Evolutionary conservation across 2,888 invertebrate species (phyloP).

Genomic region (Drosophila putrida): DNA sequence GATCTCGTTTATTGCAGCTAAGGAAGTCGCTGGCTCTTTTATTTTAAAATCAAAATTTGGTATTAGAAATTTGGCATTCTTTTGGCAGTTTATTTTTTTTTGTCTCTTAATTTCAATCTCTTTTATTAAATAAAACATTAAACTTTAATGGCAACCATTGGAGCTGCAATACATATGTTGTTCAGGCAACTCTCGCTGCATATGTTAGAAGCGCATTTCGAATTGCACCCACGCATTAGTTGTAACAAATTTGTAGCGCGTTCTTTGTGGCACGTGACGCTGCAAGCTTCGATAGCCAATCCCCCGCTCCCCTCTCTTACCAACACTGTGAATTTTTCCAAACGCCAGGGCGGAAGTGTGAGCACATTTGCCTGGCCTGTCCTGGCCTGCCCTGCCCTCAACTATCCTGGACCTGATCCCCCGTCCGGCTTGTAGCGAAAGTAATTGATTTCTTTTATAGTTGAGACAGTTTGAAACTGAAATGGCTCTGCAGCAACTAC

Average conservation of each 20-base stretch:
- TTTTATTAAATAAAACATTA: no score
- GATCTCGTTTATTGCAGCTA: no score
- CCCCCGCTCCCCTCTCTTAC: not conserved
- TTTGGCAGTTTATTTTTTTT: no score
- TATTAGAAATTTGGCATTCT: no score
- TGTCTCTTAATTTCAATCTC: no score
- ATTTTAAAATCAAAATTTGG: no score
- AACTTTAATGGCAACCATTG: constrained; percentile 28
- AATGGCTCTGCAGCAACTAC: constrained; percentile 63
- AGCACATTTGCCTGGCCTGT: constrained; percentile 54
- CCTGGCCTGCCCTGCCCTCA: not conserved
- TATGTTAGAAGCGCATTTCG: constrained; percentile 68
- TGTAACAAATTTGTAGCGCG: constrained; percentile 81
- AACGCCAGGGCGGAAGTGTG: constrained; percentile 70
- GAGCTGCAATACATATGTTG: constrained; percentile 13
- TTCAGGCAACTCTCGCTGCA: constrained; percentile 45
- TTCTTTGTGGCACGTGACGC: constrained; percentile 74
- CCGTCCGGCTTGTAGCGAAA: constrained; percentile 65
- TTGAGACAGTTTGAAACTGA: constrained; percentile 78
- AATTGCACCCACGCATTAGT: constrained; percentile 80
- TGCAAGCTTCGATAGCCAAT: constrained; percentile 25
- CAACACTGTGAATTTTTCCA: constrained; percentile 22
- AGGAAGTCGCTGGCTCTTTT: no score
- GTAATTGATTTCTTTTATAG: constrained; percentile 81
- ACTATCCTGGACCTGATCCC: not conserved